These are phyloP conservation scores for Cygnus buccinator DNA, from an alignment of 2,113 vertebrate genomes.

Conservation along the genomic window DNA sequence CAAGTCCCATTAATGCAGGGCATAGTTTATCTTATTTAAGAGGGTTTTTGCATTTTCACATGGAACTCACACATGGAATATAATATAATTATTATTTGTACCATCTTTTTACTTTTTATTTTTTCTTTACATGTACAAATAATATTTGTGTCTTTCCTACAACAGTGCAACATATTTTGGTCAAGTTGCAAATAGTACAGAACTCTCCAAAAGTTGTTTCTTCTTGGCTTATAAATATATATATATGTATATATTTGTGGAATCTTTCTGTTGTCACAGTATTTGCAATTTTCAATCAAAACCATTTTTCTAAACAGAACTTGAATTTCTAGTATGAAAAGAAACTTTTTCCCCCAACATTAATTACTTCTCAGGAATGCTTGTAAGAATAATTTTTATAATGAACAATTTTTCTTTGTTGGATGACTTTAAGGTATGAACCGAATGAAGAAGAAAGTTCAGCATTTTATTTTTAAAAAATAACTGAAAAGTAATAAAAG, in stretches of 20 bases:
- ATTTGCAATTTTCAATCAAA: neutral
- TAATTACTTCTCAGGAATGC: neutral
- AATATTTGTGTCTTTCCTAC: neutral
- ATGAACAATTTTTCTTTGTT: neutral
- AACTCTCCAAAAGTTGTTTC: neutral
- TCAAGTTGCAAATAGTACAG: neutral
- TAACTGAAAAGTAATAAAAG: neutral
- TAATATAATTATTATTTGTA: neutral
- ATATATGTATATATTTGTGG: no score
- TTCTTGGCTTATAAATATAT: neutral
- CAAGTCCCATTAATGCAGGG: neutral
- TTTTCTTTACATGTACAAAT: conserved; percentile 4
- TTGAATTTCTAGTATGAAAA: neutral
- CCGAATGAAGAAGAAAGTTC: neutral
- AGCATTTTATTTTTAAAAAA: neutral
- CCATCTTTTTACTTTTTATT: neutral
- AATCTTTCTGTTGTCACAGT: neutral
- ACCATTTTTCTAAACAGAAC: neutral
- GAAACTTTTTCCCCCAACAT: rapidly evolving
- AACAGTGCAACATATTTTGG: neutral
- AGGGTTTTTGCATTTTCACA: neutral
- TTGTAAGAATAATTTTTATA: neutral
- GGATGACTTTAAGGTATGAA: neutral
- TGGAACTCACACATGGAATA: neutral
- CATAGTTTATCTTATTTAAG: conserved; percentile 36